These are phyloP conservation scores for Epirrhoe alternata DNA, from an alignment of 2,888 invertebrate genomes.

Conservation along the genomic window DNA sequence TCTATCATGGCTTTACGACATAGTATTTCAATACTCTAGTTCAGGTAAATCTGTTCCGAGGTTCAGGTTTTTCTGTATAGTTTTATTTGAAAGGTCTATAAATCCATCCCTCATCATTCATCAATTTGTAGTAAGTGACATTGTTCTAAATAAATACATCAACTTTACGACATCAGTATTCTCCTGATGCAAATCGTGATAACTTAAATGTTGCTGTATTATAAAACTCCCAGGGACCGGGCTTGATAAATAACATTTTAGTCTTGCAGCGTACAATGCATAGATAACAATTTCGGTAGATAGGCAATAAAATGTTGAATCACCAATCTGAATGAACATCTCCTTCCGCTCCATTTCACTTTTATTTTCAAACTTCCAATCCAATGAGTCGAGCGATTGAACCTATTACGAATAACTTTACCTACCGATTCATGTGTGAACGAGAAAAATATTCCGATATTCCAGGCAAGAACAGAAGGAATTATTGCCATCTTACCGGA, in stretches of 20 bases:
- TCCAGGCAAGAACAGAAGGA: slow-evolving; percentile 37
- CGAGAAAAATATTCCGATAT: slow-evolving; percentile 60
- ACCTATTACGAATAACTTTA: slow-evolving; percentile 74
- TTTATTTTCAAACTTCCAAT: slow-evolving; percentile 78
- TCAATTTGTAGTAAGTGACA: background rate
- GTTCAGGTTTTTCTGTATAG: too few relatives aligned
- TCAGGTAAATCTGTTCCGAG: too few relatives aligned
- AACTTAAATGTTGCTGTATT: background rate
- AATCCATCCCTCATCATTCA: too few relatives aligned
- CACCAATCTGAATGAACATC: slow-evolving; percentile 71
- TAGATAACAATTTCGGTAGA: slow-evolving; percentile 37
- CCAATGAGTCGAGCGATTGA: slow-evolving; percentile 72
- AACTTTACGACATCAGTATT: background rate
- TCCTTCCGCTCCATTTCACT: slow-evolving; percentile 74
- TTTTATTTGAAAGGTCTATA: too few relatives aligned
- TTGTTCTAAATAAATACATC: background rate
- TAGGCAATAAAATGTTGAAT: slow-evolving; percentile 65
- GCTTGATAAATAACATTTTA: slow-evolving; percentile 16
- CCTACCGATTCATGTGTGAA: slow-evolving; percentile 64
- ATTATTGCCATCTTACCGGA: slow-evolving; percentile 21
- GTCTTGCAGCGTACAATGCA: slow-evolving; percentile 23
- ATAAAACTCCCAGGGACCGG: background rate
- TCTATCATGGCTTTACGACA: too few relatives aligned
- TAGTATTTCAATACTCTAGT: too few relatives aligned
- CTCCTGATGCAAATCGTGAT: background rate